phyloP scores from a whole-genome alignment of 2,888 invertebrate genomes.

The Auanema sp. region DNA sequence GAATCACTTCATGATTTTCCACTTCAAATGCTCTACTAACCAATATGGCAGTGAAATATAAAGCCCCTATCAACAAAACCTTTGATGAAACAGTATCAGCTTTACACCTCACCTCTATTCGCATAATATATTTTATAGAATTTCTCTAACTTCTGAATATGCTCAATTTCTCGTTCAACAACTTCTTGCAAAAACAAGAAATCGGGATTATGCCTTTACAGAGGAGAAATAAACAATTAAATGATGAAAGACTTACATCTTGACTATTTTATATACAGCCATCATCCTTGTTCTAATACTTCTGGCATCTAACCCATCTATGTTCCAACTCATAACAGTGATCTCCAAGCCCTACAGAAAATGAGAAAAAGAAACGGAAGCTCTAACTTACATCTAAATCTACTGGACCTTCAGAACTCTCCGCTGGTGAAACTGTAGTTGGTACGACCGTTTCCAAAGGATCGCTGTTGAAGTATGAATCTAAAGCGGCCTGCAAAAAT shows the following conservation, averaged over 20 bases:
- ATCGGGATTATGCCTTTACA: constrained; percentile 65
- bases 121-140: constrained; percentile 66
- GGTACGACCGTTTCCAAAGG: too few relatives aligned
- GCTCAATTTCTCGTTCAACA: constrained; percentile 66
- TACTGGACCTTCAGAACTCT: too few relatives aligned
- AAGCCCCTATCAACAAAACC: constrained; percentile 20
- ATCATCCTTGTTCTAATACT: constrained; percentile 68
- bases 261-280: constrained; percentile 68
- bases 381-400: too few relatives aligned
- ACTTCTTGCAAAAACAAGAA: constrained; percentile 72
- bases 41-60: constrained; percentile 64
- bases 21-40: constrained; percentile 54
- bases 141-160: constrained; percentile 65
- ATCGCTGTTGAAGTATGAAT: too few relatives aligned
- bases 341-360: constrained; percentile 63
- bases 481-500: too few relatives aligned
- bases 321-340: constrained; percentile 71
- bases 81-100: not conserved
- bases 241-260: constrained; percentile 63
- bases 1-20: constrained; percentile 65
- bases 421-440: too few relatives aligned
- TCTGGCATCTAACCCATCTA: constrained; percentile 71
- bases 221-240: not conserved
- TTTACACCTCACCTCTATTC: constrained; percentile 30
- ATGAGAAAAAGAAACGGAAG: constrained; percentile 7